Evolutionary conservation across 2,888 invertebrate species (phyloP).

Genomic region (Cancer borealis): DNA sequence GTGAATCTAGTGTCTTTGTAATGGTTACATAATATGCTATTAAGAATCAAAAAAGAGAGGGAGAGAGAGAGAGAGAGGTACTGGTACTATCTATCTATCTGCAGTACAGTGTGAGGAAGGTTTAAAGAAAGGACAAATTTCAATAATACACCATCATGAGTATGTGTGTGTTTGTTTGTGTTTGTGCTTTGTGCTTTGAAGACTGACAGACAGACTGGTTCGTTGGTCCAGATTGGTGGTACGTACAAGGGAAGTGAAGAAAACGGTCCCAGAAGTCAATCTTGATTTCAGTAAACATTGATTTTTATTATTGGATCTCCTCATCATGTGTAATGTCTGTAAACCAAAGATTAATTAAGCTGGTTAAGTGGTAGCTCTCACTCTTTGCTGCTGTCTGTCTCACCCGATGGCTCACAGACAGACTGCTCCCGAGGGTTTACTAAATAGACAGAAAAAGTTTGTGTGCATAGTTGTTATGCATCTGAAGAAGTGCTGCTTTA

Average conservation of each 20-base stretch:
- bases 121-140: conserved; percentile 18
- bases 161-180: neutral
- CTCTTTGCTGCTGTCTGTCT: conserved; percentile 30
- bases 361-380: conserved; percentile 64
- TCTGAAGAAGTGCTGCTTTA: conserved; percentile 56
- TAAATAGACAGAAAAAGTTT: conserved; percentile 49
- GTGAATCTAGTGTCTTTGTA: conserved; percentile 71
- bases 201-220: neutral
- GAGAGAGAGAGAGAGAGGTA: neutral
- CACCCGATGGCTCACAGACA: conserved; percentile 59
- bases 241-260: neutral
- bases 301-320: conserved; percentile 59
- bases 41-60: conserved; percentile 67
- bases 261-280: conserved; percentile 15
- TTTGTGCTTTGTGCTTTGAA: conserved; percentile 38
- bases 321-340: conserved; percentile 67
- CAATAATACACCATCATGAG: neutral
- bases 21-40: conserved; percentile 61
- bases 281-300: conserved; percentile 43
- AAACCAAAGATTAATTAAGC: conserved; percentile 71
- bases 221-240: conserved; percentile 46
- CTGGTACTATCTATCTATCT: neutral
- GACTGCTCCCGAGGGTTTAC: conserved; percentile 51
- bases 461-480: conserved; percentile 65
- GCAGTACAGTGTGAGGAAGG: conserved; percentile 50